Evolutionary conservation across 2,113 vertebrate genomes (phyloP).

Genomic region (Galemys pyrenaicus): DNA sequence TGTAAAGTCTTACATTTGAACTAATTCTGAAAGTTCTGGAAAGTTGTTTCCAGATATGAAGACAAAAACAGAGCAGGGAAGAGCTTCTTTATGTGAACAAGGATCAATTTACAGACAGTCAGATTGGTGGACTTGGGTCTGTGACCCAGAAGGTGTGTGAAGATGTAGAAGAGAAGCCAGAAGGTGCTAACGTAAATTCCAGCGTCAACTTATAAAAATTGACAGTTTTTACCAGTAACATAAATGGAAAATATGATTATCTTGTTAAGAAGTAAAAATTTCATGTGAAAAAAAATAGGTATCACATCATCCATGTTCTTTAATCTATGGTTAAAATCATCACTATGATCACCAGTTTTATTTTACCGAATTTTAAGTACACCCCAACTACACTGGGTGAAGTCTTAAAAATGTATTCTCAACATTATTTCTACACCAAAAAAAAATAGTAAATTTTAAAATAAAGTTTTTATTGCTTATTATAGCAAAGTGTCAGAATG

Average conservation of each 20-base stretch:
- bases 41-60: not conserved
- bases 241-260: not conserved
- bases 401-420: not conserved
- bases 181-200: not conserved
- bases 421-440: not conserved
- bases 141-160: not conserved
- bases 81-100: not conserved
- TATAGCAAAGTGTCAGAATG: not conserved
- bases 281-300: not conserved
- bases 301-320: not conserved
- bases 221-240: not conserved
- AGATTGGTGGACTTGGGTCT: not conserved
- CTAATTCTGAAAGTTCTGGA: not conserved
- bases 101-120: not conserved
- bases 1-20: not conserved
- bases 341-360: not conserved
- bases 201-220: not conserved
- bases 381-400: not conserved
- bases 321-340: not conserved
- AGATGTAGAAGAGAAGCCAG: not conserved
- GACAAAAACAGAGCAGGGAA: not conserved
- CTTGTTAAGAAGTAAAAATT: not conserved
- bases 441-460: not conserved
- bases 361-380: not conserved
- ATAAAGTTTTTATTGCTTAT: not conserved